A percentile compares a stretch with the other conserved stretches of the same genome.
These are phyloP conservation scores for Heterocephalus glaber DNA, from an alignment of 2,113 vertebrate species.

Conservation along the genomic window DNA sequence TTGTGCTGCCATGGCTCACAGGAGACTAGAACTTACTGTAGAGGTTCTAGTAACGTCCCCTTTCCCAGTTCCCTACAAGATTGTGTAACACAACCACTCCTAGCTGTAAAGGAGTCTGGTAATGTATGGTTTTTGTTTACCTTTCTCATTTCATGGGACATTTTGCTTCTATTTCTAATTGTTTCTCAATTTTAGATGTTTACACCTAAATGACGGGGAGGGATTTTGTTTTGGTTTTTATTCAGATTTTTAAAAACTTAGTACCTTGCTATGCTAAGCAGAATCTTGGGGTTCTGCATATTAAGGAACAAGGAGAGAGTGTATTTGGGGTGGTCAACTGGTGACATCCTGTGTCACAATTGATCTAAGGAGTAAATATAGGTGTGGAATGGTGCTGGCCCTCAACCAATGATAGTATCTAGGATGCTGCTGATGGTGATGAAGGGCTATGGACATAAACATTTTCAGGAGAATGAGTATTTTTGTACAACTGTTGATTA, in stretches of 20 bases:
- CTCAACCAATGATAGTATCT: background rate
- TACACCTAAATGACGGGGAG: background rate
- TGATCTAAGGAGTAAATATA: background rate
- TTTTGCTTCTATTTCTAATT: background rate
- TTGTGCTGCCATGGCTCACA: too few species aligned
- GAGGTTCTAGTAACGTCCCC: too few species aligned
- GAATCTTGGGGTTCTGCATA: background rate
- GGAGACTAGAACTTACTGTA: too few species aligned
- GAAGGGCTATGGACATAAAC: too few species aligned
- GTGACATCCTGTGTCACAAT: fast-evolving
- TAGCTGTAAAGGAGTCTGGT: background rate
- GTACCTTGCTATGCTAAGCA: background rate
- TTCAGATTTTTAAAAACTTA: background rate
- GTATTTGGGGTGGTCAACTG: too few species aligned
- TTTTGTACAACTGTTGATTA: background rate
- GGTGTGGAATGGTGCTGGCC: fast-evolving
- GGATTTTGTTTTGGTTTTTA: background rate
- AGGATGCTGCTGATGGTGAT: too few species aligned
- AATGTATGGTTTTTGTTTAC: background rate
- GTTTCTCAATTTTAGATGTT: background rate
- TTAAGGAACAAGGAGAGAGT: background rate
- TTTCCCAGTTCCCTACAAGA: too few species aligned
- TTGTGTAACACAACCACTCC: background rate
- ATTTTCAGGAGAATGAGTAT: background rate
- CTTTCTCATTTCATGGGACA: background rate